phyloP scores from a whole-genome alignment of 2,113 vertebrate species.

The Manacus vitellinus region DNA sequence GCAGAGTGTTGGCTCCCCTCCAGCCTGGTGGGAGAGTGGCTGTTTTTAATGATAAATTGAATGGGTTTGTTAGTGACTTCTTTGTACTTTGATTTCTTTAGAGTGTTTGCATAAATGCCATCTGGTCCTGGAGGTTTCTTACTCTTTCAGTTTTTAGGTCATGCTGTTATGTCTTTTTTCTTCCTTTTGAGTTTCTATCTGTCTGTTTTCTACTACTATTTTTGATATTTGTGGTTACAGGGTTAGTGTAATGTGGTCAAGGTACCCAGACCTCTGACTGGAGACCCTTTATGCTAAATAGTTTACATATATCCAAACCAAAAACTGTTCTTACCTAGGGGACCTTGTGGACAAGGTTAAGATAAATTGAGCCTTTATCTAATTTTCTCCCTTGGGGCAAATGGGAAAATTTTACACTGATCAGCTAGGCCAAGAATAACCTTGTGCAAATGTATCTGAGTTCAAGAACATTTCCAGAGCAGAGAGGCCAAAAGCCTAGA shows the following conservation, averaged over 20 bases:
- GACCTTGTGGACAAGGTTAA: background rate
- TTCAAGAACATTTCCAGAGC: background rate
- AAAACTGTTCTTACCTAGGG: background rate
- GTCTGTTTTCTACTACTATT: background rate
- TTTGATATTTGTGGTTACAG: background rate
- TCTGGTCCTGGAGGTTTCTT: background rate
- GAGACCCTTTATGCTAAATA: background rate
- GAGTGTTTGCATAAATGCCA: constrained; percentile 8
- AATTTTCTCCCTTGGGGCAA: background rate
- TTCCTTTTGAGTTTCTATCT: background rate
- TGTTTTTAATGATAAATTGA: constrained; percentile 33
- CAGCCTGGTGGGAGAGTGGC: background rate
- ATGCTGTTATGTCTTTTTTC: background rate
- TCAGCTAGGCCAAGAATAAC: background rate
- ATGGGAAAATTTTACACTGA: background rate
- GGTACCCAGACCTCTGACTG: background rate
- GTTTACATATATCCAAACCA: background rate
- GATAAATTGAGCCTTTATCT: background rate
- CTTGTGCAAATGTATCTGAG: background rate
- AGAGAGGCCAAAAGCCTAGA: background rate
- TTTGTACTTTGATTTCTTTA: constrained; percentile 6
- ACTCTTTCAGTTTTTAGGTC: background rate
- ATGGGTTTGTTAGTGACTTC: constrained; percentile 16
- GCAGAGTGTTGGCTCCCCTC: constrained; percentile 21
- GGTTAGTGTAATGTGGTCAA: background rate